These are phyloP conservation scores for Porites lutea DNA, from an alignment of 64 coral and sea anemone species.

Conservation along the genomic window DNA sequence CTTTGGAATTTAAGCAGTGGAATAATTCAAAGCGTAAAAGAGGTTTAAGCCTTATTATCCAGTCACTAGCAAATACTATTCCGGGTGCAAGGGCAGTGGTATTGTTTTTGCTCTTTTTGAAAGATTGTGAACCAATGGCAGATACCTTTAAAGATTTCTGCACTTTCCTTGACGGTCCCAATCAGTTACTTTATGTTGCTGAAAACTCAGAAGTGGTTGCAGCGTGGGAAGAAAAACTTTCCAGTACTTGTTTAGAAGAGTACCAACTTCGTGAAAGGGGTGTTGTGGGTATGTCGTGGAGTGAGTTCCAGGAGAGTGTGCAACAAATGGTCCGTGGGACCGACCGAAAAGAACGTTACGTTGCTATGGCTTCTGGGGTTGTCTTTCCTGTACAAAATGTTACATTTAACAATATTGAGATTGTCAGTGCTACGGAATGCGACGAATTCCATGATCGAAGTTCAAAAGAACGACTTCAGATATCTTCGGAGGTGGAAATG, in stretches of 20 bases:
- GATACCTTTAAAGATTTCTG: conserved; percentile 71
- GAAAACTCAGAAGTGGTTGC: conserved; percentile 37
- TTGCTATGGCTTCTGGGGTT: conserved; percentile 39
- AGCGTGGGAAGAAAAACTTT: conserved; percentile 30
- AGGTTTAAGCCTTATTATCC: conserved; percentile 46
- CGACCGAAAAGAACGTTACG: conserved; percentile 9
- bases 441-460: conserved; percentile 13
- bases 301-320: conserved; percentile 56
- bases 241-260: conserved; percentile 42
- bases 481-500: conserved; percentile 11
- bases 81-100: conserved; percentile 55
- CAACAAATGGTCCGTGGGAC: conserved; percentile 39
- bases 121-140: conserved; percentile 18
- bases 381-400: conserved; percentile 29
- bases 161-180: conserved; percentile 44
- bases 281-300: conserved; percentile 75
- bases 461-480: neutral
- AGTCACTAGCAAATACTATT: conserved; percentile 32
- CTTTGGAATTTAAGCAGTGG: conserved; percentile 49
- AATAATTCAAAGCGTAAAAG: conserved; percentile 57
- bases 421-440: conserved; percentile 65
- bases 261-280: conserved; percentile 34
- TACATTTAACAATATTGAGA: conserved; percentile 30
- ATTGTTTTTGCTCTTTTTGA: conserved; percentile 54
- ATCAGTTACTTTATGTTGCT: conserved; percentile 54